These are phyloP conservation scores for Catocala fraxini DNA, from an alignment of 2,888 invertebrate species.

Conservation along the genomic window DNA sequence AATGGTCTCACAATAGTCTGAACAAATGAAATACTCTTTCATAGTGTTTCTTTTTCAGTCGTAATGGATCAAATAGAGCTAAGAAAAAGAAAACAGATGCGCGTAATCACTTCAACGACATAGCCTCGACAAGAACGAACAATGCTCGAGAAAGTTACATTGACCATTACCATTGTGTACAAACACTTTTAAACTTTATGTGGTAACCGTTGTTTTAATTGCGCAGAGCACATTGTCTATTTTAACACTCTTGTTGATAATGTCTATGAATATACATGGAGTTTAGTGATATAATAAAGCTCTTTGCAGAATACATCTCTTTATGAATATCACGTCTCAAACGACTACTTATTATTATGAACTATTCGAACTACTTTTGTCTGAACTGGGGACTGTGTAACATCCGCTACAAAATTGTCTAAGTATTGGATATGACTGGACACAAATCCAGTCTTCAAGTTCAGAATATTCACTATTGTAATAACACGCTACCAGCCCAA, in stretches of 20 bases:
- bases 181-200: slow-evolving; percentile 28
- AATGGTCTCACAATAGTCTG: slow-evolving; percentile 30
- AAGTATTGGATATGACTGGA: too few species aligned
- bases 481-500: too few species aligned
- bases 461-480: too few species aligned
- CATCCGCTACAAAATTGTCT: too few species aligned
- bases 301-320: too few species aligned
- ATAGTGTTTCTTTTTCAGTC: slow-evolving; percentile 36
- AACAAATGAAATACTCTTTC: slow-evolving; percentile 34
- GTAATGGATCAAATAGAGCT: slow-evolving; percentile 48
- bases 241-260: slow-evolving; percentile 4
- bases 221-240: neutral
- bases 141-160: slow-evolving; percentile 66
- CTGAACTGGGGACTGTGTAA: too few species aligned
- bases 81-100: slow-evolving; percentile 55
- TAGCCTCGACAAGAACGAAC: slow-evolving; percentile 57
- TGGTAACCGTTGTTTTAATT: slow-evolving; percentile 18
- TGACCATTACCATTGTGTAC: slow-evolving; percentile 51
- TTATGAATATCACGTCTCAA: too few species aligned
- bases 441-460: too few species aligned
- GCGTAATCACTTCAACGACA: slow-evolving; percentile 61
- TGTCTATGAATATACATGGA: neutral
- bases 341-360: too few species aligned
- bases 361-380: too few species aligned
- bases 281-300: too few species aligned